Evolutionary conservation across 2,888 invertebrate species (phyloP).

Genomic region (Lobophora halterata): DNA sequence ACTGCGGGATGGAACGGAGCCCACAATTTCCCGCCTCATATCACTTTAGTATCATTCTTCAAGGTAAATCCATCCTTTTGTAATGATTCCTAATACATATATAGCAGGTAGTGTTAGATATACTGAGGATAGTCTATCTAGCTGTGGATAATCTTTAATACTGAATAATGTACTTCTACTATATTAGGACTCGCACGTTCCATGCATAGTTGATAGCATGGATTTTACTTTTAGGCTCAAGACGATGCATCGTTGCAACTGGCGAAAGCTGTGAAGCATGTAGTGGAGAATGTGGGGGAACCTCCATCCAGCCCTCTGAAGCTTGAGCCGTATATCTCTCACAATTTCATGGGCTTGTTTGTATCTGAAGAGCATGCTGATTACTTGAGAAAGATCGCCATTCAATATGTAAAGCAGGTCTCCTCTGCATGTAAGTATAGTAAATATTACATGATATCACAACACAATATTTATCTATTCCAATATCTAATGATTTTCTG

Average conservation of each 20-base stretch:
- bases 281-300: conserved; percentile 86
- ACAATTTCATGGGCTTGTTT: conserved; percentile 95
- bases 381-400: conserved; percentile 88
- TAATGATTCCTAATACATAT: neutral
- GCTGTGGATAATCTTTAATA: too few relatives aligned
- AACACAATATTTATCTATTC: too few relatives aligned
- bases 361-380: conserved; percentile 91
- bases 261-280: conserved; percentile 85
- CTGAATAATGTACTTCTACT: too few relatives aligned
- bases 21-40: conserved; percentile 94
- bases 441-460: too few relatives aligned
- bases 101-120: neutral
- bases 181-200: too few relatives aligned
- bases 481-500: too few relatives aligned
- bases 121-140: neutral
- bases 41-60: conserved; percentile 94
- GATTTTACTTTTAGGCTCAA: conserved; percentile 82
- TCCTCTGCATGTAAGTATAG: conserved; percentile 86
- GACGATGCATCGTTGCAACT: conserved; percentile 87
- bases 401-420: conserved; percentile 90
- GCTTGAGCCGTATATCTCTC: conserved; percentile 91
- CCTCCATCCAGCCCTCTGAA: conserved; percentile 84
- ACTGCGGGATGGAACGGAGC: conserved; percentile 93
- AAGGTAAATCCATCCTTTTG: conserved; percentile 77
- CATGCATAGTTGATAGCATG: too few relatives aligned